phyloP scores from a whole-genome alignment of 2,888 invertebrate species.

The Meghimatium bilineatum region DNA sequence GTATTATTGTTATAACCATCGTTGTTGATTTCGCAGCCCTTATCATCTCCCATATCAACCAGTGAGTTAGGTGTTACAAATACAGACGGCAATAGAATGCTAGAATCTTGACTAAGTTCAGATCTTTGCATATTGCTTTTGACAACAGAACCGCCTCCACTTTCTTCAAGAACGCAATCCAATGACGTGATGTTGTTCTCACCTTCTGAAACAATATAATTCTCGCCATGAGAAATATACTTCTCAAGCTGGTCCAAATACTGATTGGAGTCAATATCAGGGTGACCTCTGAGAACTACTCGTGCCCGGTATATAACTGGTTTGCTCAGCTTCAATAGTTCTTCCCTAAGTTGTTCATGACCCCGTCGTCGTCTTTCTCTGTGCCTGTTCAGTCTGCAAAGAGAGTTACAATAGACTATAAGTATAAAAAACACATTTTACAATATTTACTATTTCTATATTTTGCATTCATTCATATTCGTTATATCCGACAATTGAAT shows the following conservation, averaged over 20 bases:
- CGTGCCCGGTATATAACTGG: conserved; percentile 38
- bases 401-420: no score
- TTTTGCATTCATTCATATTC: no score
- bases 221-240: neutral
- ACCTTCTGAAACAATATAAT: no score
- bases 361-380: conserved; percentile 24
- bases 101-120: neutral
- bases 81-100: neutral
- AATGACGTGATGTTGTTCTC: neutral
- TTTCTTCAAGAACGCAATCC: neutral
- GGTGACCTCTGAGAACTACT: conserved; percentile 35
- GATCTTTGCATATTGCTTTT: no score
- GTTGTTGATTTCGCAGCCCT: neutral
- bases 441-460: no score
- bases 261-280: conserved; percentile 29
- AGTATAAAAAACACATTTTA: no score
- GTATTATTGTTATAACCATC: neutral
- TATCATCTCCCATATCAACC: neutral
- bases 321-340: conserved; percentile 27
- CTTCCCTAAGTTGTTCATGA: conserved; percentile 30
- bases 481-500: no score
- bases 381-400: conserved; percentile 27
- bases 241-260: conserved; percentile 31
- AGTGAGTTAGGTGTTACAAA: neutral
- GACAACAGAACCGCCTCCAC: neutral